These are phyloP conservation scores for Ruditapes philippinarum DNA, from an alignment of 1,140 invertebrate genomes.

Conservation along the genomic window DNA sequence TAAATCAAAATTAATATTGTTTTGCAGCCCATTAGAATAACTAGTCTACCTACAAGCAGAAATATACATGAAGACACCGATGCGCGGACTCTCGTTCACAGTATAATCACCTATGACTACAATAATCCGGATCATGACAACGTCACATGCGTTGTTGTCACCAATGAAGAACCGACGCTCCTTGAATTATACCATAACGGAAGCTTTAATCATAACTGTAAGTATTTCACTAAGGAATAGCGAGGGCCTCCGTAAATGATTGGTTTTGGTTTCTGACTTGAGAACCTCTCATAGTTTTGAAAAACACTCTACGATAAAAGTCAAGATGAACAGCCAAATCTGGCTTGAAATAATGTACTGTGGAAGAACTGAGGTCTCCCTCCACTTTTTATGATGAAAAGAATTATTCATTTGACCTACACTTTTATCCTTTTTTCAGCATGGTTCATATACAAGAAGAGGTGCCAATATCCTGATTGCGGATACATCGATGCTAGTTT, in stretches of 20 bases:
- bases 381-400: too few species aligned
- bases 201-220: constrained; percentile 10
- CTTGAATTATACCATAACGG: constrained; percentile 25
- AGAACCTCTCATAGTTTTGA: too few species aligned
- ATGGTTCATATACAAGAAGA: constrained; percentile 4
- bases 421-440: background rate
- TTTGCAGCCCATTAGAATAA: constrained; percentile 10
- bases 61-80: constrained; percentile 38
- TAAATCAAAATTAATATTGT: too few species aligned
- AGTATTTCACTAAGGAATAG: too few species aligned
- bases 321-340: too few species aligned
- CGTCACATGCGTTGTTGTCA: background rate
- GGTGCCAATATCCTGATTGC: background rate
- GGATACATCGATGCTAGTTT: background rate
- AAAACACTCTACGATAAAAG: too few species aligned
- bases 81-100: background rate
- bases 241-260: too few species aligned
- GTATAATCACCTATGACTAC: constrained; percentile 19
- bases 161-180: background rate
- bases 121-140: constrained; percentile 6
- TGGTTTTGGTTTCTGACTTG: too few species aligned
- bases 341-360: too few species aligned
- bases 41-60: background rate
- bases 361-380: too few species aligned
- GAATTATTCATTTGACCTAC: too few species aligned